These are phyloP conservation scores for Propsilocerus akamusi DNA, from an alignment of 1,140 invertebrate species.

Conservation along the genomic window DNA sequence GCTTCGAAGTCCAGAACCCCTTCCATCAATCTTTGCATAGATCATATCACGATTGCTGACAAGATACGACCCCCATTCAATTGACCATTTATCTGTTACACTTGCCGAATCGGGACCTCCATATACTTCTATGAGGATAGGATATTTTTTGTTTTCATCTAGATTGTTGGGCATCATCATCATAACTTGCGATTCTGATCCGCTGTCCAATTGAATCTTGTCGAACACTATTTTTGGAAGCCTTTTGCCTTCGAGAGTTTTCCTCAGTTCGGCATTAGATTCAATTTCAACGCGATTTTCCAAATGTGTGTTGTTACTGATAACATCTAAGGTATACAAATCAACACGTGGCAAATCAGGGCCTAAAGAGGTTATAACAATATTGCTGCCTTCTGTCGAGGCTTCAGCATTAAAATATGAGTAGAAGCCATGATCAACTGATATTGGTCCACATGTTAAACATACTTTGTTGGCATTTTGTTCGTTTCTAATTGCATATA, in stretches of 20 bases:
- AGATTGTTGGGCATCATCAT: constrained; percentile 59
- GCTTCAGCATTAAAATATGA: constrained; percentile 19
- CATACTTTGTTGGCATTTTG: constrained; percentile 26
- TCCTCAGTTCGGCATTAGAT: constrained; percentile 12
- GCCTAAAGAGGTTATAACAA: constrained; percentile 18
- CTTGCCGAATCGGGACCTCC: constrained; percentile 77
- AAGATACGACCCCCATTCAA: constrained; percentile 69
- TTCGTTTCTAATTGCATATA: constrained; percentile 30
- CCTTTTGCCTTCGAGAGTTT: constrained; percentile 12
- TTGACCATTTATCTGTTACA: constrained; percentile 50
- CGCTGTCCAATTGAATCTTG: constrained; percentile 15
- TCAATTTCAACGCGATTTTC: constrained; percentile 20
- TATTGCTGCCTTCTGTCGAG: constrained; percentile 14
- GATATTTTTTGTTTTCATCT: constrained; percentile 53
- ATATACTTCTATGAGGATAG: constrained; percentile 75
- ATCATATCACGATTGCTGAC: constrained; percentile 68
- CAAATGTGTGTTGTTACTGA: constrained; percentile 11
- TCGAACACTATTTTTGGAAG: constrained; percentile 16
- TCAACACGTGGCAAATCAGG: constrained; percentile 17
- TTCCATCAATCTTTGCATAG: constrained; percentile 72
- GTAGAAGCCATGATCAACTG: constrained; percentile 12
- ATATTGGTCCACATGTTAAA: constrained; percentile 29
- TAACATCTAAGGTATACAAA: constrained; percentile 11
- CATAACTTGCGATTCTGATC: constrained; percentile 19
- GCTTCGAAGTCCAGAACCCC: constrained; percentile 72